phyloP scores from a whole-genome alignment of 2,113 vertebrate species.

The Brachyhypopomus gauderio region DNA sequence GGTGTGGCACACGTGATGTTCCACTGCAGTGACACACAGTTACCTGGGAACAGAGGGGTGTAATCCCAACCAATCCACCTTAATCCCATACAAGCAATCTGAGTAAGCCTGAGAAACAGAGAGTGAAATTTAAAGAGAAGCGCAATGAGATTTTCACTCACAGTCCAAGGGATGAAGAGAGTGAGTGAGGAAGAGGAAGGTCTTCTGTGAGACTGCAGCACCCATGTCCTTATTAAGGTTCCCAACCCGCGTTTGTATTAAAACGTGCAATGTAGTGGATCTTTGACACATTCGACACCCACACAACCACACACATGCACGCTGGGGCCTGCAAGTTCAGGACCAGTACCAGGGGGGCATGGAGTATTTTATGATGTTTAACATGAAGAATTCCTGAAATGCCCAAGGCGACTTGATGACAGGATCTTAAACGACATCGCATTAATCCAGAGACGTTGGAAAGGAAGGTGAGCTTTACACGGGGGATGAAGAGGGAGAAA shows the following conservation, averaged over 20 bases:
- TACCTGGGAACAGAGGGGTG: slow-evolving; percentile 51
- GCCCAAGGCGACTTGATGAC: too few species aligned
- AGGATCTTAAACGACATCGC: too few species aligned
- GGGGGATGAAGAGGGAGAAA: too few species aligned
- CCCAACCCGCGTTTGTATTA: slow-evolving; percentile 68
- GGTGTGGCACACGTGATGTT: slow-evolving; percentile 15
- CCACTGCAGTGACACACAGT: slow-evolving; percentile 22
- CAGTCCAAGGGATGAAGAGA: slow-evolving; percentile 7
- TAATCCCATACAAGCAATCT: slow-evolving; percentile 70
- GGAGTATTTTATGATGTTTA: too few species aligned
- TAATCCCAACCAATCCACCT: slow-evolving; percentile 76
- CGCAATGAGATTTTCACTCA: background rate
- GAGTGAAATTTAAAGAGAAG: slow-evolving; percentile 26
- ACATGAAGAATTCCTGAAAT: too few species aligned
- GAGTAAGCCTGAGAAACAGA: slow-evolving; percentile 48
- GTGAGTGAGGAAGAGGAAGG: slow-evolving; percentile 8
- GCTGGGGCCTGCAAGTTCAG: background rate
- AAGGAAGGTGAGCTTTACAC: too few species aligned
- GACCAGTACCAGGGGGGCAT: too few species aligned
- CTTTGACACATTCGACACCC: background rate
- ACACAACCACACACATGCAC: background rate
- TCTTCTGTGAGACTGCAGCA: slow-evolving; percentile 58
- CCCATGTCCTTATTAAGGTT: slow-evolving; percentile 65
- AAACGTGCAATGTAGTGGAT: background rate
- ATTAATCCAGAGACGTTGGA: too few species aligned